These are phyloP conservation scores for Lagopus leucura DNA, from an alignment of 2,113 vertebrate genomes.

Conservation along the genomic window DNA sequence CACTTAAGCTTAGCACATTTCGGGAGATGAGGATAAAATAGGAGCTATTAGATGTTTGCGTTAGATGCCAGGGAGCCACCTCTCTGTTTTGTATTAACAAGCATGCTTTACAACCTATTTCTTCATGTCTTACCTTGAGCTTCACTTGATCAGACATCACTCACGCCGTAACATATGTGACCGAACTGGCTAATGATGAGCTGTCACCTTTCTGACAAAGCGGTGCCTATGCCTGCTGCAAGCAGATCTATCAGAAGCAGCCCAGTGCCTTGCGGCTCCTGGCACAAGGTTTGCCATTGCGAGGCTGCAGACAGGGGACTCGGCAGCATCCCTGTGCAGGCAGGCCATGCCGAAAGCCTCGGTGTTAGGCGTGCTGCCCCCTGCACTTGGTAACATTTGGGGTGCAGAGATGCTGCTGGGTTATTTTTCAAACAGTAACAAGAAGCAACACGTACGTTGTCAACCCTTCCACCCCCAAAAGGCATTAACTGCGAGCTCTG, in stretches of 20 bases:
- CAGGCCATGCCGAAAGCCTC: background rate
- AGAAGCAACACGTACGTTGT: background rate
- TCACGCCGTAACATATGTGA: background rate
- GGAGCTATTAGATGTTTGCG: background rate
- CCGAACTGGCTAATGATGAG: background rate
- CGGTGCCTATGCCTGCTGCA: background rate
- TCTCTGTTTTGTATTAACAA: background rate
- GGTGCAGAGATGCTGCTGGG: background rate
- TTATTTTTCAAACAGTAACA: background rate
- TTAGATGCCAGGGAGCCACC: constrained; percentile 6
- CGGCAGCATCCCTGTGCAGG: background rate
- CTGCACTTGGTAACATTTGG: background rate
- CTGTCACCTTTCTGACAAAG: background rate
- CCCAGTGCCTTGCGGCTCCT: background rate
- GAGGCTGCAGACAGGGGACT: background rate
- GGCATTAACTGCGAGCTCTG: background rate
- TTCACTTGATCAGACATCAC: background rate
- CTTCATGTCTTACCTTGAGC: background rate
- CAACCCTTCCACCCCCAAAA: background rate
- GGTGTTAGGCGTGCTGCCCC: background rate
- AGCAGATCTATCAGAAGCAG: background rate
- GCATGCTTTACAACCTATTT: background rate
- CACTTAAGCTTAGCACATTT: constrained; percentile 79
- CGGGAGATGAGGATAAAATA: constrained; percentile 66
- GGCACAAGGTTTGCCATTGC: background rate